Evolutionary conservation across 1,140 invertebrate genomes (phyloP).

Genomic region (Trichonephila clavipes): DNA sequence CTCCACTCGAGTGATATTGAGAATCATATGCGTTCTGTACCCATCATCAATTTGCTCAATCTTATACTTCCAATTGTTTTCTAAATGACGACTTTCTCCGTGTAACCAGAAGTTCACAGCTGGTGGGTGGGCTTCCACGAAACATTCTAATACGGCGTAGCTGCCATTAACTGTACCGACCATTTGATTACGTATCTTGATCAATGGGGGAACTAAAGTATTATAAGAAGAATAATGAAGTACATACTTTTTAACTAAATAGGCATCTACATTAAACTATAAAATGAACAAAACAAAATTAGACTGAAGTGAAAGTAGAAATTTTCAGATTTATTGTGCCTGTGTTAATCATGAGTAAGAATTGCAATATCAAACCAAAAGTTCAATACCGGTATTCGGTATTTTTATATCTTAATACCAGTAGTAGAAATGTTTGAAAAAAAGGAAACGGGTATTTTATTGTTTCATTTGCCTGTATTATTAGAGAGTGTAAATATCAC

Average conservation of each 20-base stretch:
- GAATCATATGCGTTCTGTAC: constrained; percentile 83
- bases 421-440: too few relatives aligned
- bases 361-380: too few relatives aligned
- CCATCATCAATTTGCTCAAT: constrained; percentile 71
- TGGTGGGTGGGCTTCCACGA: constrained; percentile 93
- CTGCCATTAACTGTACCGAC: constrained; percentile 87
- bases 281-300: too few relatives aligned
- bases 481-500: too few relatives aligned
- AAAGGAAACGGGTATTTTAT: too few relatives aligned
- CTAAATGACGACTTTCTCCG: constrained; percentile 87
- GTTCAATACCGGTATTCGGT: too few relatives aligned
- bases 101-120: constrained; percentile 92
- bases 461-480: too few relatives aligned
- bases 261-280: too few relatives aligned
- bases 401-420: too few relatives aligned
- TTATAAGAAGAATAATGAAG: neutral
- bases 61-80: constrained; percentile 81
- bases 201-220: constrained; percentile 88
- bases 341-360: too few relatives aligned
- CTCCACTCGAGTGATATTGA: constrained; percentile 87
- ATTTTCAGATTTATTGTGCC: too few relatives aligned
- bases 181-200: constrained; percentile 87
- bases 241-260: neutral
- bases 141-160: constrained; percentile 88
- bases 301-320: too few relatives aligned